Evolutionary conservation across 1,140 invertebrate genomes (phyloP), one percentile per base, ranked within the genome.

Genomic region (Danaus melanippus): DNA sequence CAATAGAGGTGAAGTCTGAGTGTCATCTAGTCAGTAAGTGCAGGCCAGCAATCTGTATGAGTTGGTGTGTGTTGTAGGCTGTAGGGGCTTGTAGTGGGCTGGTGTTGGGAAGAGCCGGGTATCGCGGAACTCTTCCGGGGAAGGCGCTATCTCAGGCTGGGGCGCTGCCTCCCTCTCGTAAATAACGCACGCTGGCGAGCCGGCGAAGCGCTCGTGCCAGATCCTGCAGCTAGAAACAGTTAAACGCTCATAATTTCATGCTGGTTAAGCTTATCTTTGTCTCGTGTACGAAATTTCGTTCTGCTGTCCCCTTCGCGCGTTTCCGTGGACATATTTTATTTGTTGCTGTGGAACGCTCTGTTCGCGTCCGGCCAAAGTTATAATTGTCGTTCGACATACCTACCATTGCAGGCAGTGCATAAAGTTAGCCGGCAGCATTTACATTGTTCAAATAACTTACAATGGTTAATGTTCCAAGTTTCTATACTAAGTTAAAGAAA

Each of bases 221-320:
- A 86, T 86, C 82, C 81, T 86, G 79, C 81, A 81, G 84, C 83
- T 86, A 84, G 81, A 86, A 86, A 86, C 81, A 86, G 84, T 86
- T 86, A 84, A 86, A 84, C 81, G 84, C 79, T 86, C 84, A 86
- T 86, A 86, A 86, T 86, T 86, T 83, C 80, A 80, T 79, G 77
- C 81, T 83, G 80, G 84, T 86, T 86, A 84, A 84, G 81, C 81
- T 84, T 86, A 84, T 86, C 81, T 86, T 84, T 84, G 80, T 86
- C 81, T 84, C 79, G 74, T 84, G 73, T 76, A 86, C 79, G 79
- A 79, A 84, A 84, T 80, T 86, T 84, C 74, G 73, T 64, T 74
- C 59, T 61, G 68, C 70, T 73, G 74, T 72, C 78, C 77, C 76
- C 76, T 75, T 80, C 74, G 68, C 71, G 75, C 77, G 69, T 76